Evolutionary conservation across 2,888 invertebrate genomes (phyloP).

Genomic region (Campoplex capitator): DNA sequence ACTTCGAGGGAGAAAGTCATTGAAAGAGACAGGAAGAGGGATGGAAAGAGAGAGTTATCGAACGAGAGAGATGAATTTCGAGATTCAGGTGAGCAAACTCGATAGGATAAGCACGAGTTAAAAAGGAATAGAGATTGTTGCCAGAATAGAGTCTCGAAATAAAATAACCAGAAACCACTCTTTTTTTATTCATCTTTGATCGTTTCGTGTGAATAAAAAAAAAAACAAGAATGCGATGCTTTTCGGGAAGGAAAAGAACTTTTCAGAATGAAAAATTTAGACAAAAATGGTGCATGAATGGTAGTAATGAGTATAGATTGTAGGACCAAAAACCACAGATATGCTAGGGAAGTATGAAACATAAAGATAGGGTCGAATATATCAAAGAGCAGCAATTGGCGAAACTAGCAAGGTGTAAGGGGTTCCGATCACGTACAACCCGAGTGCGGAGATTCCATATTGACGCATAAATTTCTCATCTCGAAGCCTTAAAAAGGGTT

Average conservation of each 20-base stretch:
- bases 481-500: conserved; percentile 69
- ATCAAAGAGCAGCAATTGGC: conserved; percentile 29
- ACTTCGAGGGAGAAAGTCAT: conserved; percentile 13
- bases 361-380: background rate
- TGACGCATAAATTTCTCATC: conserved; percentile 18
- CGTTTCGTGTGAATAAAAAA: too few species aligned
- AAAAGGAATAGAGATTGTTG: conserved; percentile 15
- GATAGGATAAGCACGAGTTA: conserved; percentile 21
- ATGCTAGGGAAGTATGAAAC: conserved; percentile 6
- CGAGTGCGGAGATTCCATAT: conserved; percentile 47
- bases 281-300: background rate
- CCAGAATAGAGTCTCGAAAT: conserved; percentile 11
- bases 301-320: background rate
- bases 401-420: conserved; percentile 38
- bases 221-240: too few species aligned
- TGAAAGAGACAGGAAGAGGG: conserved; percentile 49
- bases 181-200: too few species aligned
- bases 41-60: background rate
- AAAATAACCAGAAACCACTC: too few species aligned
- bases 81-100: conserved; percentile 23
- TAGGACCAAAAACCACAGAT: background rate
- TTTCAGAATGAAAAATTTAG: background rate
- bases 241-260: background rate
- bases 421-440: conserved; percentile 69
- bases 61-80: background rate